Conservation (phyloP, 1,140 invertebrate species). For the Atopsyche davidsoni region DNA sequence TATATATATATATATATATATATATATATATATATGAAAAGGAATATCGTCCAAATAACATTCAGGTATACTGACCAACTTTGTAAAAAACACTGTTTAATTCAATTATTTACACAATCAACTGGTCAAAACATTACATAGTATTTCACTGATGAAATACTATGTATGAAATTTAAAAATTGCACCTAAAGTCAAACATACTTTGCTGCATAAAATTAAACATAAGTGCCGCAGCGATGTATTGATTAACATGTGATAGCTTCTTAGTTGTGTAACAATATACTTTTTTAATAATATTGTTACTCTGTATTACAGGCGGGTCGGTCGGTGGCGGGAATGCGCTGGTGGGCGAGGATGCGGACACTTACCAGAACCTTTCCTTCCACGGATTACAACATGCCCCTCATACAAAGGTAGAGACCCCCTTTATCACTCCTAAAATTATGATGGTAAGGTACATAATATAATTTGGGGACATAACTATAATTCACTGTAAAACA, state of each 20-base stretch:
- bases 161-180: too few relatives aligned
- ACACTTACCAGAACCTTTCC: constrained; percentile 80
- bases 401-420: constrained; percentile 80
- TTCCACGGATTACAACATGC: constrained; percentile 88
- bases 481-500: neutral
- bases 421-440: neutral
- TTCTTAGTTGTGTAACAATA: neutral
- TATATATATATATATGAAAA: too few relatives aligned
- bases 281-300: neutral
- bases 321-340: constrained; percentile 11
- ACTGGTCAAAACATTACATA: too few relatives aligned
- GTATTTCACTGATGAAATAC: too few relatives aligned
- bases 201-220: too few relatives aligned
- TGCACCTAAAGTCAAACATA: too few relatives aligned
- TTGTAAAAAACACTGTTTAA: too few relatives aligned
- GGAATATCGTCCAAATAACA: too few relatives aligned
- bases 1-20: too few relatives aligned
- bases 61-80: too few relatives aligned
- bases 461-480: neutral
- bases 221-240: too few relatives aligned
- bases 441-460: neutral
- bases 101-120: too few relatives aligned
- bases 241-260: constrained; percentile 13
- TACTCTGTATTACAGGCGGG: constrained; percentile 28
- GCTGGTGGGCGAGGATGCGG: constrained; percentile 17